phyloP scores from a whole-genome alignment of 92 coral and sea anemone genomes.

The Heliopora coerulea region DNA sequence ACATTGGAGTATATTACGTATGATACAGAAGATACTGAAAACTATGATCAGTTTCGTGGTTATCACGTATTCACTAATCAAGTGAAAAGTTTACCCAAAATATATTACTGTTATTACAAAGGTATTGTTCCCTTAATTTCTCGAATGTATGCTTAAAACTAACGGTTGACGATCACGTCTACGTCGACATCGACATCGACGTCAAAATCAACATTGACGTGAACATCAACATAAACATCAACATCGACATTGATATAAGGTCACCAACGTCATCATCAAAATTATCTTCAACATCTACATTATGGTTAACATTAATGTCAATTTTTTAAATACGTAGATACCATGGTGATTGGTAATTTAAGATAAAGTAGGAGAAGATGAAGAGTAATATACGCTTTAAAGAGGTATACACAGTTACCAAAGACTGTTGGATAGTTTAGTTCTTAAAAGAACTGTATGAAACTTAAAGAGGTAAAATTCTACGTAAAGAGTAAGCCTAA shows the following conservation, averaged over 20 bases:
- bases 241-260: no score
- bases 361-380: neutral
- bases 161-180: no score
- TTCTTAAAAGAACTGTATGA: no score
- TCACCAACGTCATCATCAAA: no score
- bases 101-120: neutral
- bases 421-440: no score
- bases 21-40: constrained; percentile 44
- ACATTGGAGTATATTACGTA: constrained; percentile 7
- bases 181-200: neutral
- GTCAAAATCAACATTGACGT: neutral
- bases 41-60: constrained; percentile 21
- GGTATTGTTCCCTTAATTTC: neutral
- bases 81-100: neutral
- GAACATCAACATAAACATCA: neutral
- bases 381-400: no score
- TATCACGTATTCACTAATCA: constrained; percentile 39
- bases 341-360: neutral
- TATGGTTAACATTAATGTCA: neutral
- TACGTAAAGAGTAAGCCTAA: neutral
- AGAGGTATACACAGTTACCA: no score
- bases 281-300: neutral
- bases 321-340: no score
- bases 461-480: no score
- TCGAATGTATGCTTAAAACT: no score